phyloP scores from a whole-genome alignment of 1,140 invertebrate species.

The Aphelenchoides besseyi region DNA sequence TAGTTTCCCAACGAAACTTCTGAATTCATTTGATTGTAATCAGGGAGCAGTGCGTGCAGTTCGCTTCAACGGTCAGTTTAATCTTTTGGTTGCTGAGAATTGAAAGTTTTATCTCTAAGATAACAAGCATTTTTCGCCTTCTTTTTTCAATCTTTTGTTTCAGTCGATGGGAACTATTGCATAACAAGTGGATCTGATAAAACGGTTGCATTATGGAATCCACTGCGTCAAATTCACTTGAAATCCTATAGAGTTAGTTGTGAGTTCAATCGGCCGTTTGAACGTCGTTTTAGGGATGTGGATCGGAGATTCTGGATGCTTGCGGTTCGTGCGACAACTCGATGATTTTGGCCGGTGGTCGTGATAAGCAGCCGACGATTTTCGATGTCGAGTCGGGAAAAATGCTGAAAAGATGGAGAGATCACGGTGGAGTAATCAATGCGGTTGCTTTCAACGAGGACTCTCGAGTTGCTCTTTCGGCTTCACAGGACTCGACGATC shows the following conservation, averaged over 20 bases:
- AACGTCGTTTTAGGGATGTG: conserved; percentile 24
- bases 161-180: conserved; percentile 49
- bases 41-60: conserved; percentile 42
- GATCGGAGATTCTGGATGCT: conserved; percentile 35
- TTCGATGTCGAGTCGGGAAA: conserved; percentile 52
- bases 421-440: conserved; percentile 46
- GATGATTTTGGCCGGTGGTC: conserved; percentile 41
- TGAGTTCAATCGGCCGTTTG: not conserved
- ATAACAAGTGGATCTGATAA: conserved; percentile 45
- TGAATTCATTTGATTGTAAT: conserved; percentile 41
- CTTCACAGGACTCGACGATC: conserved; percentile 44
- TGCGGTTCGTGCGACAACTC: conserved; percentile 45
- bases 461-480: conserved; percentile 42
- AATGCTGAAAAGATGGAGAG: conserved; percentile 48
- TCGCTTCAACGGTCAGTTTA: conserved; percentile 45
- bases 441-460: conserved; percentile 48
- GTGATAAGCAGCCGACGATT: conserved; percentile 47
- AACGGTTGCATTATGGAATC: conserved; percentile 38
- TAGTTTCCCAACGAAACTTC: conserved; percentile 26
- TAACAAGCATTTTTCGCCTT: too few species aligned
- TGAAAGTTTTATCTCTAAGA: conserved; percentile 12
- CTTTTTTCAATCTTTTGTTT: conserved; percentile 25
- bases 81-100: not conserved
- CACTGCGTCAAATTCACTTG: conserved; percentile 33
- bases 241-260: conserved; percentile 46